Evolutionary conservation across 92 coral and sea anemone species (phyloP), one percentile per base, ranked within the genome.

Genomic region (Porites rus): DNA sequence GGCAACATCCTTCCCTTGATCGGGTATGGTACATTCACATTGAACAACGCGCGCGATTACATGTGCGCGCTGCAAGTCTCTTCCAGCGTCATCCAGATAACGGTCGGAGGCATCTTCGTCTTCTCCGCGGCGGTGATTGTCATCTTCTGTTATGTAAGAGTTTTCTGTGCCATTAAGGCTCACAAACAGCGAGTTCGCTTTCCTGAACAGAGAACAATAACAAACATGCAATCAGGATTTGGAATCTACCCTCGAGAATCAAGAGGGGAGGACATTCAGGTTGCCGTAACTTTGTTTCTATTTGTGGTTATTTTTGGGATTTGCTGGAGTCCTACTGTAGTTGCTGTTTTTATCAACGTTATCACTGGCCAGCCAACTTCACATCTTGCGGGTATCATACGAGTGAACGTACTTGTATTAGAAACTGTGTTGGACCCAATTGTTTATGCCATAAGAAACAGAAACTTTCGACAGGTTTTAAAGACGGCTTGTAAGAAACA

Each of bases 341-440:
- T 69, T 28, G 69, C 85, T 3, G 76, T 70, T 7, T 11, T 68
- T 7, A 65, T 79, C 46, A 79, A 79, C 84, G 75, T 22, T 16
- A 24, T 79, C 51, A 79, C 84, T 79, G 77, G 53, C 9, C 18
- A 69, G 14, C 69, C 76, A 8, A 81, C 85, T 13, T 70, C 76
- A 9, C 85, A 69, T 17, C 28, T 69, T 69, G 67, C 85, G 2
- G 76, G 77, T n/a, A 19, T 81, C 10, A 81, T 69, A 52, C 65
- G 85, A 7, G 76, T 81, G 53, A 69, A 81, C 38, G 67, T 75
- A 65, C 74, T 79, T 66, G 62, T 51, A 19, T 5, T 51, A 53
- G 84, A 79, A 21, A 79, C 84, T 8, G 74, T 79, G 24, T n/a
- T 68, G 7, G 84, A 79, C 51, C 84, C 83, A 78, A 21, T 78